Conservation (phyloP, 30 jellyfish, hydroid and myxozoan species). For the Clytia hemisphaerica region DNA sequence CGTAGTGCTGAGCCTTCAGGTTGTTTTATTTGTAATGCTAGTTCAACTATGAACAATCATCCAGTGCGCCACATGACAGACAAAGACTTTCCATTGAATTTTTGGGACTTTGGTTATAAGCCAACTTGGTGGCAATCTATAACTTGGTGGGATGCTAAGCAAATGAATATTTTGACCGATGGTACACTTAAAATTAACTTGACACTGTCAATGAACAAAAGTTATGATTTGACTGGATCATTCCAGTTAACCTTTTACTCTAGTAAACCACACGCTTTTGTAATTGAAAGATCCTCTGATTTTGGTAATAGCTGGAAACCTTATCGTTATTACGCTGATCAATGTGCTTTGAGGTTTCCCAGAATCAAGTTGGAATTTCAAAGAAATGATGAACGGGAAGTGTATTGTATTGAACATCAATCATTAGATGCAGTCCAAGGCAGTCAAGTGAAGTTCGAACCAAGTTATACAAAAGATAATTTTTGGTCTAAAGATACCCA, state of each 20-base stretch:
- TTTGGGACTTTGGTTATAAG: slow-evolving; percentile 31
- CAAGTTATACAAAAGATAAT: slow-evolving; percentile 19
- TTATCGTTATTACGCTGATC: slow-evolving; percentile 70
- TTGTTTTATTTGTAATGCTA: slow-evolving; percentile 46
- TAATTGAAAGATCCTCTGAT: slow-evolving; percentile 53
- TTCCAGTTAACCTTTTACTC: slow-evolving; percentile 62
- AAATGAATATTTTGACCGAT: slow-evolving; percentile 38
- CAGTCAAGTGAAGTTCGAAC: slow-evolving; percentile 29
- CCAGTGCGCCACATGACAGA: slow-evolving; percentile 46
- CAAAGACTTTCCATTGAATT: slow-evolving; percentile 43
- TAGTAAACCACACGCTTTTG: slow-evolving; percentile 59
- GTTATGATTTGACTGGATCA: slow-evolving; percentile 62
- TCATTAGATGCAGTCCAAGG: slow-evolving; percentile 47
- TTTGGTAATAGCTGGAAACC: slow-evolving; percentile 60
- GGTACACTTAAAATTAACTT: slow-evolving; percentile 50
- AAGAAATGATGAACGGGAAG: slow-evolving; percentile 7
- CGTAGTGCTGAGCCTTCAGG: slow-evolving; percentile 31
- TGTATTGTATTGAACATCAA: slow-evolving; percentile 35
- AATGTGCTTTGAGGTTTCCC: slow-evolving; percentile 49
- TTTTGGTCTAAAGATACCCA: slow-evolving; percentile 53
- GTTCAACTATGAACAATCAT: slow-evolving; percentile 32
- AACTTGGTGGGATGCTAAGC: slow-evolving; percentile 90
- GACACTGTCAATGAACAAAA: slow-evolving; percentile 51
- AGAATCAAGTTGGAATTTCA: slow-evolving; percentile 10
- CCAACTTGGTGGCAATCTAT: slow-evolving; percentile 91